Conservation (phyloP, 2,888 invertebrate genomes). For the Andrena minutula region DNA sequence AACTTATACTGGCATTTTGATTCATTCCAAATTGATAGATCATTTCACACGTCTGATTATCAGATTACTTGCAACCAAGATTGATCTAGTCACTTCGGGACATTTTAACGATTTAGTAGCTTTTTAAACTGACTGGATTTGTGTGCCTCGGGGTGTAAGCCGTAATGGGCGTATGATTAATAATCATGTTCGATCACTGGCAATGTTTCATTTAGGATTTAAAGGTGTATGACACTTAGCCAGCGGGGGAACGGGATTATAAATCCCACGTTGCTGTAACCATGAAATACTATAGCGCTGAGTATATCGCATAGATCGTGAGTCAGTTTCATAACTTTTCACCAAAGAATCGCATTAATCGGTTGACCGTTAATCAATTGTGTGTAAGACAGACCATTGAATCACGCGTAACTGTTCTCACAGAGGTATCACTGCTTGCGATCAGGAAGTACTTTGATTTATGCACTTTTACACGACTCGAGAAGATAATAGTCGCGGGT, state of each 20-base stretch:
- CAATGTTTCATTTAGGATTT: neutral
- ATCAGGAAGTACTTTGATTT: constrained; percentile 5
- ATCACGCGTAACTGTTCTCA: constrained; percentile 1
- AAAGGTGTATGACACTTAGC: neutral
- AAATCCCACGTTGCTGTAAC: neutral
- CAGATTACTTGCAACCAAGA: neutral
- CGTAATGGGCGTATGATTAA: constrained; percentile 1
- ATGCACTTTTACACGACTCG: neutral
- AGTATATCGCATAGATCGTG: neutral
- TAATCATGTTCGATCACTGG: neutral
- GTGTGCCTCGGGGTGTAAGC: neutral
- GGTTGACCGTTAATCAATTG: neutral
- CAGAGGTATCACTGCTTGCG: neutral
- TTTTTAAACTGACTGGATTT: neutral
- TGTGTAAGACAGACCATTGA: neutral
- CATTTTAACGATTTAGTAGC: constrained; percentile 1
- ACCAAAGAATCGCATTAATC: neutral
- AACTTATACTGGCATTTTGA: neutral
- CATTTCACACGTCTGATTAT: neutral
- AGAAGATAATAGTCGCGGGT: neutral
- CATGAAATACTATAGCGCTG: neutral
- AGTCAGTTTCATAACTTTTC: neutral
- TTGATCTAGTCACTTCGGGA: neutral
- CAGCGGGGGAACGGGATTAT: neutral
- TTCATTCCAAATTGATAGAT: neutral